Evolutionary conservation across 2,797 vertebrate species (phyloP).

Genomic region (Uromys caudimaculatus): DNA sequence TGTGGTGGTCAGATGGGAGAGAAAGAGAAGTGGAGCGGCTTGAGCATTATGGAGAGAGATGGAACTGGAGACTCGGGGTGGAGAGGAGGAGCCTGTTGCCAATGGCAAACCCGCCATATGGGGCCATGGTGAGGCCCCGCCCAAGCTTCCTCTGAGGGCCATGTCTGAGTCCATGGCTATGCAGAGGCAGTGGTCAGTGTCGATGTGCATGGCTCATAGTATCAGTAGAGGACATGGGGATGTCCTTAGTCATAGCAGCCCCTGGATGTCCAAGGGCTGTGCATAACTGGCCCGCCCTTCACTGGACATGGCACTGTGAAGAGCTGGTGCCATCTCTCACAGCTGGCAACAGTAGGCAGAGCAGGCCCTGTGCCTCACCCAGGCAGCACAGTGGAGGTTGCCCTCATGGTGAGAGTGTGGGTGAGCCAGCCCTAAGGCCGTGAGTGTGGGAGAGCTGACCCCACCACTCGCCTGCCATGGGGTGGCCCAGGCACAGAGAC

Average conservation of each 20-base stretch:
- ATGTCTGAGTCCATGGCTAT: not conserved
- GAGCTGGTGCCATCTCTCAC: not conserved
- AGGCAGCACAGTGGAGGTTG: not conserved
- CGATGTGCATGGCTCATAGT: not conserved
- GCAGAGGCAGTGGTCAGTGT: not conserved
- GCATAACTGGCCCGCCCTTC: not conserved
- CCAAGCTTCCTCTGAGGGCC: not conserved
- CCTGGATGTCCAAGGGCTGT: not conserved
- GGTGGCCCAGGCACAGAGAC: no score
- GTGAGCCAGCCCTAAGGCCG: not conserved
- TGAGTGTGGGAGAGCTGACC: no score
- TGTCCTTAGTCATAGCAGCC: not conserved
- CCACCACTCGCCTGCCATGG: no score
- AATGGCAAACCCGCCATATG: not conserved
- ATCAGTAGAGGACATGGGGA: not conserved
- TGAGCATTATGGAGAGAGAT: not conserved
- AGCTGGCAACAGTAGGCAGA: not conserved
- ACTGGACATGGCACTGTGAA: not conserved
- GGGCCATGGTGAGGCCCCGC: not conserved
- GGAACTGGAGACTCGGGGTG: not conserved
- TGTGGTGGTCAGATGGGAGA: not conserved
- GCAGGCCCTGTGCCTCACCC: not conserved
- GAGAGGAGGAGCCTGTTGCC: not conserved
- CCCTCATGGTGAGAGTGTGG: not conserved
- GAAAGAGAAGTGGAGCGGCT: not conserved